Evolutionary conservation across 2,113 vertebrate species (phyloP), one percentile per base, ranked within the genome.

Genomic region (Octodon degus): DNA sequence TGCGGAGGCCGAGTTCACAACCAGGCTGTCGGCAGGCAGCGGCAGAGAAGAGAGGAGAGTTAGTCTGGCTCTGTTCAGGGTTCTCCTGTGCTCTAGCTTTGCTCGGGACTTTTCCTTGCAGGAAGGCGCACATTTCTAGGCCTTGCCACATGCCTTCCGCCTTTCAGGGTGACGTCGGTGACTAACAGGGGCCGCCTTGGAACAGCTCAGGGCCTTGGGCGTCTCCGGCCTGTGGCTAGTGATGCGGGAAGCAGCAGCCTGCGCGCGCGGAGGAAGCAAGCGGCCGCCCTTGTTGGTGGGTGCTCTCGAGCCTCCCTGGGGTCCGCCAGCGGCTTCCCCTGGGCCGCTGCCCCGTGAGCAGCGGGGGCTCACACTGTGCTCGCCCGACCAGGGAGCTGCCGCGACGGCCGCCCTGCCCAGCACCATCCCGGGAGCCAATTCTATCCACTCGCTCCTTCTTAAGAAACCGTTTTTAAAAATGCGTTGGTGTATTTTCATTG

Each of bases 1-100:
- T 19, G 72, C 40, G 62, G 74, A 81, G 72, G 53, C 94, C 90
- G 84, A 50, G 40, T 32, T 24, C 63, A 70, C 84, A 95, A 76
- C 82, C 89, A 94, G 37, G 37, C n/a, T 50, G 19, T 34, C 72
- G 63, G 43, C n/a, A n/a, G n/a, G n/a, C n/a, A 60, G 60, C 1
- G 0, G 37, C 4, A 50, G 70, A 85, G 58, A 25, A 50, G 70
- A 85, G 58, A 25, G 68, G 27, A n/a, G 32, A 83, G 50, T 77
- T 87, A 93, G 80, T 53, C 30, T 12, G 34, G 43, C 10, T 67
- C 90, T 95, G 58, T 77, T 67, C 34, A 80, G 91, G 14, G 11
- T 25, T 77, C 88, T 24, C 72, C 24, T 91, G 58, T 55, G 37
- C 43, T 50, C 76, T 53, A 89, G 24, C 30, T 72, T 94, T 72